Percentiles rank a stretch among this genome's conserved stretches.
phyloP scores from a whole-genome alignment of 2,888 invertebrate genomes.

The Flexamia atlantica region DNA sequence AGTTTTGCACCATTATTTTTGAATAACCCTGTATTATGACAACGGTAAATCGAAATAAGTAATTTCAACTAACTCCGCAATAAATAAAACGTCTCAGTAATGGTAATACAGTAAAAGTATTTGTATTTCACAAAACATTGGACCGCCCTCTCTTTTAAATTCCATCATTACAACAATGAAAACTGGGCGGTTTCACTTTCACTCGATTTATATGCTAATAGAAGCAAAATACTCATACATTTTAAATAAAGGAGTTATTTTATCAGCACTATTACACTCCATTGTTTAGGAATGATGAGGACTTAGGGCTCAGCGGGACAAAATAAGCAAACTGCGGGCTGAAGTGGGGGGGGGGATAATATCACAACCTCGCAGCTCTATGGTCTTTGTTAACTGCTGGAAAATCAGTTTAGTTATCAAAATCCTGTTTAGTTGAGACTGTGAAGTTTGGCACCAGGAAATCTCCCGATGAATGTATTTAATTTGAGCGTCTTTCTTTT shows the following conservation, averaged over 20 bases:
- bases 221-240: slow-evolving; percentile 16
- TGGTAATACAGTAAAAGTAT: too few relatives aligned
- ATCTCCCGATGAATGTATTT: too few relatives aligned
- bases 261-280: slow-evolving; percentile 3
- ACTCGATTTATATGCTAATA: not conserved
- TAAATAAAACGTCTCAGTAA: too few relatives aligned
- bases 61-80: too few relatives aligned
- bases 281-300: slow-evolving; percentile 26
- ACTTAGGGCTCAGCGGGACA: not conserved
- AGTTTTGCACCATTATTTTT: too few relatives aligned
- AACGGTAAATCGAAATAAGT: too few relatives aligned
- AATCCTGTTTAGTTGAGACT: too few relatives aligned
- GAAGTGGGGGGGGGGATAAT: not conserved
- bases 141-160: not conserved
- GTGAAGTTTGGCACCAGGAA: too few relatives aligned
- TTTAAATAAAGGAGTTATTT: not conserved
- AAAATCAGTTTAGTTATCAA: not conserved
- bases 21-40: too few relatives aligned
- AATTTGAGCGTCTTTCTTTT: too few relatives aligned
- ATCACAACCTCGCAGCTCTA: not conserved
- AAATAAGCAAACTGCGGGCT: slow-evolving; percentile 19
- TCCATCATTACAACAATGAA: not conserved
- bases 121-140: too few relatives aligned
- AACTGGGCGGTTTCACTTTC: not conserved
- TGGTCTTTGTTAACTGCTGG: too few relatives aligned